Evolutionary conservation across 2,888 invertebrate species (phyloP), one percentile per base, ranked within the genome.

Genomic region (Dioctria linearis): DNA sequence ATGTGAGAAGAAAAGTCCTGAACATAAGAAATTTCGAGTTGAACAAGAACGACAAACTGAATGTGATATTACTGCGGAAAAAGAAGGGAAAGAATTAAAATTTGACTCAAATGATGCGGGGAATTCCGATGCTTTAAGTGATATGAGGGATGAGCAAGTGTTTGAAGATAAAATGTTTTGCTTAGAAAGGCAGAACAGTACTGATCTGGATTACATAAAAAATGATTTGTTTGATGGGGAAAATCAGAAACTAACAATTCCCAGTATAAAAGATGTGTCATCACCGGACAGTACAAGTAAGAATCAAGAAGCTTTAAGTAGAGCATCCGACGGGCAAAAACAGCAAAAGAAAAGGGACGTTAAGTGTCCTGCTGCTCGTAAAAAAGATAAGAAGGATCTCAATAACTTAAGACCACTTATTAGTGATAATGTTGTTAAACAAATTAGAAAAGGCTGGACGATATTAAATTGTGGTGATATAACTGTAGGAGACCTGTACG

Each of bases 401-500:
- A 82, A 83, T 43, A 87, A 86, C 37, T 87, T 88, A 49, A 87
- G 86, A 63, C 88, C 89, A 0, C 83, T 89, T 54, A 85, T 89
- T 0, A 88, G 86, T 83, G 89, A 89, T 37, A 87, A 88, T 39
- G 86, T 86, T 6, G 85, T 88, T n/a, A 86, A 86, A 78, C 85
- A 88, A 81, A 88, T 89, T 63, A 86, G 89, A 78, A 85, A 85
- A 51, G 97, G 97, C 0, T 98, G 97, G 97, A 96, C 95, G 78
- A 86, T 91, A 6, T 90, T 91, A 13, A 94, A 94, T 86, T 93
- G 94, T 1, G 94, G 94, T 5, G 93, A 94, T 49, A 91, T 97
- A 61, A 96, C 96, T 4, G 91, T 98, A 46, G 97, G 97, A 0
- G 97, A 98, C 89, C 89, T 98, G 80, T 97, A 96, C 89, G 90